These are phyloP conservation scores for Actinopyga echinites DNA, from an alignment of 53 echinoderm and acorn worm species.

Conservation along the genomic window DNA sequence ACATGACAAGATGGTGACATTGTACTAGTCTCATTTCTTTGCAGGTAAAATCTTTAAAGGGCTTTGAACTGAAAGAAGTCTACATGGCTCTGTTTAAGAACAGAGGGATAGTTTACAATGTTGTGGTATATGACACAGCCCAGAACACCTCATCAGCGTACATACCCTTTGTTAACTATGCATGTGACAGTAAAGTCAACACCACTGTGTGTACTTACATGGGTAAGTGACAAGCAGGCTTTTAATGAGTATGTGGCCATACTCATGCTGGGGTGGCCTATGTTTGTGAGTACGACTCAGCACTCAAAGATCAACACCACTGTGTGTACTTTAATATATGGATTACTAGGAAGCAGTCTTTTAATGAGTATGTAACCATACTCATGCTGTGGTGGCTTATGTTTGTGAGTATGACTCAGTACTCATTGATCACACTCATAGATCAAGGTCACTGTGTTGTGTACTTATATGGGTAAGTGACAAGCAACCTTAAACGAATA, in stretches of 20 bases:
- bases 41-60: no score
- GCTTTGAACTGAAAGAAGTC: conserved; percentile 52
- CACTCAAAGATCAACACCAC: no score
- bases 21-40: no score
- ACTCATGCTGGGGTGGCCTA: background rate
- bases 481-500: no score
- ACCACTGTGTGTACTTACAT: conserved; percentile 6
- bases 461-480: conserved; percentile 34
- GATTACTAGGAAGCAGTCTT: no score
- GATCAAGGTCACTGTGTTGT: background rate
- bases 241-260: background rate
- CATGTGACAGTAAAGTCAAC: conserved; percentile 50
- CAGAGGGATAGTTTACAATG: conserved; percentile 77
- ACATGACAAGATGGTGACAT: no score
- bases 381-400: no score
- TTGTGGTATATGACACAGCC: conserved; percentile 64
- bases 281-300: no score
- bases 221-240: conserved; percentile 13
- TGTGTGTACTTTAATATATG: no score
- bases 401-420: no score
- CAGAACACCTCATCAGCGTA: conserved; percentile 53
- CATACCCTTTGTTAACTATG: conserved; percentile 66
- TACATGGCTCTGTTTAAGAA: conserved; percentile 63
- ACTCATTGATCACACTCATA: no score
- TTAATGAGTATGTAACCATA: no score